These are phyloP conservation scores for Micrasema longulum DNA, from an alignment of 1,140 invertebrate genomes.

Conservation along the genomic window DNA sequence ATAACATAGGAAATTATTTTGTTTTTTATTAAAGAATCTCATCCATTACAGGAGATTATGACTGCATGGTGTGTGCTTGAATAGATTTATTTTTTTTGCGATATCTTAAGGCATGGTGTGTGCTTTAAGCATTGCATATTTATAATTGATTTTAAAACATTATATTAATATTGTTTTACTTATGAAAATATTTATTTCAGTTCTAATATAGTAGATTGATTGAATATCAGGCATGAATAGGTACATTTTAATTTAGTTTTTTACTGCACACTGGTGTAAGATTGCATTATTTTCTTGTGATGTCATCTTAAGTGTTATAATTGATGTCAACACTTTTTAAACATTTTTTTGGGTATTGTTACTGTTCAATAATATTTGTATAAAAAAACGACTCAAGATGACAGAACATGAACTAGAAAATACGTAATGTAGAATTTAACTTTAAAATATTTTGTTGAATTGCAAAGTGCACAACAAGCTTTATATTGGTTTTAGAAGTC, in stretches of 20 bases:
- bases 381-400: not conserved
- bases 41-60: too few species aligned
- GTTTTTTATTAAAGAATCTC: too few species aligned
- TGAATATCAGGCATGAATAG: slow-evolving; percentile 33
- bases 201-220: slow-evolving; percentile 5
- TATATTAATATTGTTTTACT: slow-evolving; percentile 4
- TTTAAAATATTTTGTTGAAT: not conserved
- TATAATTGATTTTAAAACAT: not conserved
- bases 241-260: not conserved
- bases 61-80: slow-evolving; percentile 45
- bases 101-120: slow-evolving; percentile 35
- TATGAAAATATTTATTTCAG: not conserved
- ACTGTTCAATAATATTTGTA: too few species aligned
- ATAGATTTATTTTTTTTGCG: slow-evolving; percentile 23
- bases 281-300: not conserved
- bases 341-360: too few species aligned
- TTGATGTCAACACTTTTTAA: too few species aligned
- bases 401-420: not conserved
- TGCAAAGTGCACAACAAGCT: slow-evolving; percentile 28
- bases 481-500: slow-evolving; percentile 15
- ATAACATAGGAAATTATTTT: not conserved
- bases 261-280: slow-evolving; percentile 23
- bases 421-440: slow-evolving; percentile 17
- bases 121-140: slow-evolving; percentile 2
- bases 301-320: slow-evolving; percentile 18